Percentiles rank a stretch among this genome's conserved stretches.
Evolutionary conservation across 2,113 vertebrate genomes (phyloP).

Genomic region (Peromyscus polionotus): DNA sequence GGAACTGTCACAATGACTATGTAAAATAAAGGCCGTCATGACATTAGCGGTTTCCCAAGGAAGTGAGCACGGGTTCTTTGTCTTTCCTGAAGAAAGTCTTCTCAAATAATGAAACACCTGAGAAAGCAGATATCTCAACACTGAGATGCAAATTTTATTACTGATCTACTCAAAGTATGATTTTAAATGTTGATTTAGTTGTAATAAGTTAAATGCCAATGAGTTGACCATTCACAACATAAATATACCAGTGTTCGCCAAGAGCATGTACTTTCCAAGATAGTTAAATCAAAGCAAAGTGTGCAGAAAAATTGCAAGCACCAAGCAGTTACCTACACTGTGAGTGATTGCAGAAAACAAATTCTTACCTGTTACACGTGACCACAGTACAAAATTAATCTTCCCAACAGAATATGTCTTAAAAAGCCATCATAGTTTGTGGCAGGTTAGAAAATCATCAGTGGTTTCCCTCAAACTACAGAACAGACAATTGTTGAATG

Average conservation of each 20-base stretch:
- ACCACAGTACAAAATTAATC: not conserved
- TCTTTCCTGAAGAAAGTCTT: not conserved
- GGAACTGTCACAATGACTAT: not conserved
- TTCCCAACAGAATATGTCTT: not conserved
- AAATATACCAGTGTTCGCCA: accelerated
- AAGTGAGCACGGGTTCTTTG: not conserved
- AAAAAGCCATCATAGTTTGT: not conserved
- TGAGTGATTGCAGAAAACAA: not conserved
- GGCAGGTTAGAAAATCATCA: not conserved
- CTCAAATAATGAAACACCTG: not conserved
- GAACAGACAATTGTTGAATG: not conserved
- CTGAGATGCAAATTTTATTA: not conserved
- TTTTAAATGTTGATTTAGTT: not conserved
- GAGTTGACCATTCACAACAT: not conserved
- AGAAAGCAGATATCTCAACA: not conserved
- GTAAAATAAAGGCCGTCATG: not conserved
- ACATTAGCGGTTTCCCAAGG: not conserved
- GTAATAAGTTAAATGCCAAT: not conserved
- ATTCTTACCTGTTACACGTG: not conserved
- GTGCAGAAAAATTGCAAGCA: not conserved
- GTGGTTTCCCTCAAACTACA: not conserved
- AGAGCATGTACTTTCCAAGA: accelerated
- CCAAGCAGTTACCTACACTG: not conserved
- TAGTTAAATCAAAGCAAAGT: not conserved
- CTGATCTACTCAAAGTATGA: not conserved